phyloP scores from a whole-genome alignment of 1,140 invertebrate species.

The Riptortus pedestris region DNA sequence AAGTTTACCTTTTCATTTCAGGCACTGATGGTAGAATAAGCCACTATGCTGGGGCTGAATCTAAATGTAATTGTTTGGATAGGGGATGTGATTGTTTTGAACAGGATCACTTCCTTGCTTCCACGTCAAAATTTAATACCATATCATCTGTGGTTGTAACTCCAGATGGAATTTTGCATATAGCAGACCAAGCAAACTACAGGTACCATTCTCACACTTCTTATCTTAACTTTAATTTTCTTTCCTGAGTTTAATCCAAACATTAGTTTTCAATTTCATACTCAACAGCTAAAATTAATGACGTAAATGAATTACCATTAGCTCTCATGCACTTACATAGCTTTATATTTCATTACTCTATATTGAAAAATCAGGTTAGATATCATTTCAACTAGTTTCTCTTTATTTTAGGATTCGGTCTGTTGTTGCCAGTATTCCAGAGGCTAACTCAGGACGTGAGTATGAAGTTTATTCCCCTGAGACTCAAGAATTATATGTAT shows the following conservation, averaged over 20 bases:
- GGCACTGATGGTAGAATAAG: slow-evolving; percentile 83
- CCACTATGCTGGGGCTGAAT: slow-evolving; percentile 85
- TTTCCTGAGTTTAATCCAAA: slow-evolving; percentile 28
- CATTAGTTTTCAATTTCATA: neutral
- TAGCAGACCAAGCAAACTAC: slow-evolving; percentile 87
- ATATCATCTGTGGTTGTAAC: slow-evolving; percentile 87
- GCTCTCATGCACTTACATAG: no score
- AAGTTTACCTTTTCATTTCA: slow-evolving; percentile 22
- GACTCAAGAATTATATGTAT: slow-evolving; percentile 90
- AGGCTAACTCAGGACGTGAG: slow-evolving; percentile 67
- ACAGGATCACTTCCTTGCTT: slow-evolving; percentile 79
- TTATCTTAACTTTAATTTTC: neutral
- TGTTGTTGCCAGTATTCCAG: slow-evolving; percentile 82
- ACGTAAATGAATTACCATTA: no score
- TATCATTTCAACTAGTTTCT: neutral
- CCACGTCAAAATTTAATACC: slow-evolving; percentile 86
- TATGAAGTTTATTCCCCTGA: slow-evolving; percentile 93
- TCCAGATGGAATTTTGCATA: slow-evolving; percentile 86
- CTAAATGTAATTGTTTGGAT: slow-evolving; percentile 88
- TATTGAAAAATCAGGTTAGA: neutral
- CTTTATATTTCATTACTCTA: neutral
- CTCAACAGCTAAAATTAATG: no score
- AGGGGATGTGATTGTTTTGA: slow-evolving; percentile 83
- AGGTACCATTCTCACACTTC: slow-evolving; percentile 31
- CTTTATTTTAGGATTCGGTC: slow-evolving; percentile 57